Evolutionary conservation across 2,113 vertebrate species (phyloP).

Genomic region (Tragelaphus buxtoni): DNA sequence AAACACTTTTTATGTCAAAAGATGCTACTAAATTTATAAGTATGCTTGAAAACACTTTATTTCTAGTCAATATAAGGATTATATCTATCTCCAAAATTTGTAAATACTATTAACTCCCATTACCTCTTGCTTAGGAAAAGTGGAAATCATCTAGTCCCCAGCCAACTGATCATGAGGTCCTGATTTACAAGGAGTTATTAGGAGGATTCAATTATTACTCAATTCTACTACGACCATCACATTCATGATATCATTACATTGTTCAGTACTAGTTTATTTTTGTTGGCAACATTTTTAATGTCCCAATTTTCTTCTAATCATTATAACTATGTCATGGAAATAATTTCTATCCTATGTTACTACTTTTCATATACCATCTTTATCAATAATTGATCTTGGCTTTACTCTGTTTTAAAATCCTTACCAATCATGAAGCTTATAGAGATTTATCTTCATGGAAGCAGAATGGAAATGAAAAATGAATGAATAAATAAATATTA

Average conservation of each 20-base stretch:
- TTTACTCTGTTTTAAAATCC: constrained; percentile 4
- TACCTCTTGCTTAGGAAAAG: background rate
- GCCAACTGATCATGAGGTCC: background rate
- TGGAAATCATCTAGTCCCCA: background rate
- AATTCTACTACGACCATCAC: background rate
- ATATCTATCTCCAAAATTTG: background rate
- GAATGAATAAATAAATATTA: background rate
- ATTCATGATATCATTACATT: background rate
- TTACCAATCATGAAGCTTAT: background rate
- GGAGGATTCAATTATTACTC: background rate
- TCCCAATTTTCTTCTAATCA: background rate
- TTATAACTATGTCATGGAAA: background rate
- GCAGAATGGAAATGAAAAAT: background rate
- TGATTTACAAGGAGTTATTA: background rate
- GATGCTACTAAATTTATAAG: background rate
- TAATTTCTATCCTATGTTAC: background rate
- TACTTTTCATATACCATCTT: background rate
- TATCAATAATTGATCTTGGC: background rate
- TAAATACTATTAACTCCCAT: background rate
- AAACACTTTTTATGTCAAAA: constrained; percentile 18
- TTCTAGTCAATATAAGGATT: background rate
- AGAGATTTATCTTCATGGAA: background rate
- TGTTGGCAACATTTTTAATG: background rate
- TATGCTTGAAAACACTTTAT: background rate
- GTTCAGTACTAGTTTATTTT: background rate